Evolutionary conservation across 1,140 invertebrate genomes (phyloP).

Genomic region (Melipona quadrifasciata): DNA sequence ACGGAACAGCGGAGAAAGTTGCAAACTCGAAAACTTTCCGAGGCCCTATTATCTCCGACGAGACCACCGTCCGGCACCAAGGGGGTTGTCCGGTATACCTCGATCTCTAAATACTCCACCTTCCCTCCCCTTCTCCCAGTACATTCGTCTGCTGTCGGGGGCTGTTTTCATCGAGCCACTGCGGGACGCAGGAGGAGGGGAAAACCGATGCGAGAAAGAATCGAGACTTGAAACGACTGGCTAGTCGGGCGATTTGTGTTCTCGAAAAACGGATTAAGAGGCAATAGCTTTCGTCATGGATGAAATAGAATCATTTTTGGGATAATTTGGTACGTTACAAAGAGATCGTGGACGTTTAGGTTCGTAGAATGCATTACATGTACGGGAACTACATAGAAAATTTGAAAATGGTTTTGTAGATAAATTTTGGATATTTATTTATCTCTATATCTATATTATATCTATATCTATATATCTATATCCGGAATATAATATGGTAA

Average conservation of each 20-base stretch:
- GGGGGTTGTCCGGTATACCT: conserved; percentile 73
- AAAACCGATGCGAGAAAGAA: neutral
- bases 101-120: conserved; percentile 71
- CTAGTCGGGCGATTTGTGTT: neutral
- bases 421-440: too few relatives aligned
- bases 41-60: conserved; percentile 75
- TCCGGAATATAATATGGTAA: too few relatives aligned
- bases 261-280: neutral
- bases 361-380: too few relatives aligned
- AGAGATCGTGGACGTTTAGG: too few relatives aligned
- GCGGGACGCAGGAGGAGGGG: neutral
- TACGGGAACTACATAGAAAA: too few relatives aligned
- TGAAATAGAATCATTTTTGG: neutral
- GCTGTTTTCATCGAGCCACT: conserved; percentile 45
- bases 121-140: neutral
- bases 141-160: conserved; percentile 45
- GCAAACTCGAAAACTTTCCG: conserved; percentile 77
- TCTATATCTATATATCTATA: neutral
- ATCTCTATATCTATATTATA: too few relatives aligned
- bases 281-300: neutral
- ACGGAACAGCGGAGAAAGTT: conserved; percentile 71
- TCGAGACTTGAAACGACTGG: neutral
- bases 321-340: neutral
- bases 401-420: neutral
- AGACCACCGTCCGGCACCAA: conserved; percentile 74